Evolutionary conservation across 2,797 vertebrate species (phyloP), one percentile per base, ranked within the genome.

Genomic region (Crocodylus rhombifer): DNA sequence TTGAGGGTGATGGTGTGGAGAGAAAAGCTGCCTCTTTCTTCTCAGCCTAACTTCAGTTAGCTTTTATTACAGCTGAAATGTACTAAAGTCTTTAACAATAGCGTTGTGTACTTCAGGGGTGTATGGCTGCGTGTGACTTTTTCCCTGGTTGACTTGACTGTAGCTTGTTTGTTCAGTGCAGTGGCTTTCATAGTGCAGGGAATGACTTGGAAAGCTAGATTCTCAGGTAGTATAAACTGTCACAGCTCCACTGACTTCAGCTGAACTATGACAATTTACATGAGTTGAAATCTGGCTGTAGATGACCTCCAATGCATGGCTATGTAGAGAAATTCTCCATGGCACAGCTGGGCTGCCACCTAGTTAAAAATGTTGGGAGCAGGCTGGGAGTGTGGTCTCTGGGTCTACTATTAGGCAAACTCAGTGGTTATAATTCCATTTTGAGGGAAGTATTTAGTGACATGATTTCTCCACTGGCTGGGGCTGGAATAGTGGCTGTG

Each of bases 1-100:
- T 95, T 91, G 93, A 91, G 81, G 15, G 86, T 75, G 93, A 95
- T 4, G 86, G 75, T 69, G 81, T 96, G 83, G 92, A 80, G 92
- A 94, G 93, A 88, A 88, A 95, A 95, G 76, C 30, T 77, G 69
- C 56, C 42, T 93, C 15, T 4, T 93, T 92, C 79, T 93, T 84
- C 94, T 85, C n/a, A 94, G 94, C 77, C 82, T 51, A 51, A 51
- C 87, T 89, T 89, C 69, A 95, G 81, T 79, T 89, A 90, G n/a
- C 51, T 64, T 90, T 91, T 93, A 14, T 88, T 94, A 89, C 3
- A 1, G 30, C 90, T 76, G 91, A 86, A 91, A 95, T 86, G 65
- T 83, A 76, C 57, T 71, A 76, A 89, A 73, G 12, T 82, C 64
- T 30, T 3, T 74, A 89, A 88, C 36, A 88, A 91, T 88, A 93